Evolutionary conservation across 2,113 vertebrate species (phyloP).

Genomic region (Scatophagus argus): DNA sequence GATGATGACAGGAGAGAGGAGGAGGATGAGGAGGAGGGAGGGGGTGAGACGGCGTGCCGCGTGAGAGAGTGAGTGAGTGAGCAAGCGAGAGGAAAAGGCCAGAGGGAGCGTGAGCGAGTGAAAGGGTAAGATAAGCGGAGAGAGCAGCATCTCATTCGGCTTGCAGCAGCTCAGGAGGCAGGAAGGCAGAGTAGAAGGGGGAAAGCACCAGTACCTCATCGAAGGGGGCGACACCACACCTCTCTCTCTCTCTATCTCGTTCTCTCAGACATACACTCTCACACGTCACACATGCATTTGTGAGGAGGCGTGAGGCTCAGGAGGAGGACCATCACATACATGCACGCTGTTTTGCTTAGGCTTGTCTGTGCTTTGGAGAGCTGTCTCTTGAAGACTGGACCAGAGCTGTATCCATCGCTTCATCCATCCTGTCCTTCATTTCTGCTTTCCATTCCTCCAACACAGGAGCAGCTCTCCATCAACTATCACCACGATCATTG

Average conservation of each 20-base stretch:
- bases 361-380: constrained; percentile 69
- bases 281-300: constrained; percentile 62
- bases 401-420: constrained; percentile 64
- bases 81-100: constrained; percentile 35
- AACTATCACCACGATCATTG: constrained; percentile 13
- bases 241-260: constrained; percentile 51
- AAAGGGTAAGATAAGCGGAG: constrained; percentile 67
- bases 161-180: constrained; percentile 66
- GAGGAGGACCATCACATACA: constrained; percentile 65
- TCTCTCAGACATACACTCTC: constrained; percentile 27
- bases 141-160: constrained; percentile 78
- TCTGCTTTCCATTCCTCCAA: constrained; percentile 40
- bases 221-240: constrained; percentile 67
- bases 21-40: constrained; percentile 12
- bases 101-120: constrained; percentile 53
- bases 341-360: constrained; percentile 52
- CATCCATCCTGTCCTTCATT: constrained; percentile 61
- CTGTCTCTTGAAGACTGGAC: constrained; percentile 77
- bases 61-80: constrained; percentile 44
- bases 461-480: constrained; percentile 42
- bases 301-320: constrained; percentile 70
- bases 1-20: constrained; percentile 67
- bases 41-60: constrained; percentile 30
- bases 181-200: constrained; percentile 60
- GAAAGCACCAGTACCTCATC: constrained; percentile 66